Conservation (phyloP, 1,140 invertebrate genomes). For the Idris sp. region DNA sequence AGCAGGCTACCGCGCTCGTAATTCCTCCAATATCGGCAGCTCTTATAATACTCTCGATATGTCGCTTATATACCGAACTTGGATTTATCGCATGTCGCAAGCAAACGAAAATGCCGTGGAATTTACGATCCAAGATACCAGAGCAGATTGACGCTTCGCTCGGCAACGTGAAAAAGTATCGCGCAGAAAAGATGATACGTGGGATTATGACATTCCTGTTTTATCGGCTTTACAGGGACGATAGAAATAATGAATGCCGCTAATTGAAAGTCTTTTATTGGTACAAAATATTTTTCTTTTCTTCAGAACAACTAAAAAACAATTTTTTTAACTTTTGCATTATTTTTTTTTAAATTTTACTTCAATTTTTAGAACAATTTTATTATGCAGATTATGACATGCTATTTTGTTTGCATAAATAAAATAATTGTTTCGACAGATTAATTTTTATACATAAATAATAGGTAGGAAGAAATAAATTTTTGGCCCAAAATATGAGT, state of each 20-base stretch:
- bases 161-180: conserved; percentile 42
- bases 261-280: conserved; percentile 53
- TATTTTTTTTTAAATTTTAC: too few relatives aligned
- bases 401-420: too few relatives aligned
- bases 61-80: conserved; percentile 61
- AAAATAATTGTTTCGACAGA: too few relatives aligned
- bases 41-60: conserved; percentile 58
- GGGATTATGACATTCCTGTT: conserved; percentile 59
- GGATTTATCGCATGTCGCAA: conserved; percentile 62
- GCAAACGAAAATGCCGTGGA: conserved; percentile 59
- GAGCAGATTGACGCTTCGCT: conserved; percentile 50
- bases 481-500: too few relatives aligned
- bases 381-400: too few relatives aligned
- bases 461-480: too few relatives aligned
- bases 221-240: conserved; percentile 41
- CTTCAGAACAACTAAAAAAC: too few relatives aligned
- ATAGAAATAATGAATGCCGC: conserved; percentile 52
- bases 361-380: too few relatives aligned
- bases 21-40: conserved; percentile 65
- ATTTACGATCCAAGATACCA: conserved; percentile 59
- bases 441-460: too few relatives aligned
- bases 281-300: conserved; percentile 12
- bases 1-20: conserved; percentile 63
- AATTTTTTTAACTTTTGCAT: too few relatives aligned
- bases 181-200: conserved; percentile 50